Evolutionary conservation across 2,888 invertebrate species (phyloP).

Genomic region (Flexamia atlantica): DNA sequence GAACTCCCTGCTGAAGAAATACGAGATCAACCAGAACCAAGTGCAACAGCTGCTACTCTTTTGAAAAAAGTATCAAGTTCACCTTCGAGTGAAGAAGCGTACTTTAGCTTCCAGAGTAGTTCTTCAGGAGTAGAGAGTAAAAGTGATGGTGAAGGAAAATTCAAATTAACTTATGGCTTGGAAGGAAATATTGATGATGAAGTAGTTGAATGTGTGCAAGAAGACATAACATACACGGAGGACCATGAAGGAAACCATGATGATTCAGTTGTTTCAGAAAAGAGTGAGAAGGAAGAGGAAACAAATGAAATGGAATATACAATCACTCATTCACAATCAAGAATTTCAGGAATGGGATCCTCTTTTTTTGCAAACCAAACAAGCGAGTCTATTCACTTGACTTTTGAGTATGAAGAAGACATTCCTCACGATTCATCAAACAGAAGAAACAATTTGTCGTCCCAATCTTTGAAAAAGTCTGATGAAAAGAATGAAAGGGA

Average conservation of each 20-base stretch:
- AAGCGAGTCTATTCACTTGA: neutral
- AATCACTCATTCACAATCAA: neutral
- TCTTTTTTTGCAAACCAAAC: neutral
- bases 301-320: neutral
- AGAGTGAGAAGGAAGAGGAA: neutral
- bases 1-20: neutral
- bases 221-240: neutral
- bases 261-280: neutral
- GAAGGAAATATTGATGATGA: conserved; percentile 30
- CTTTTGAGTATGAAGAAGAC: conserved; percentile 15
- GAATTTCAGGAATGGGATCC: neutral
- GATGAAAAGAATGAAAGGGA: too few species aligned
- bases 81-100: conserved; percentile 11
- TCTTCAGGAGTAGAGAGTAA: conserved; percentile 1
- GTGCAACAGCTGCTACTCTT: conserved; percentile 38
- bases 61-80: conserved; percentile 44
- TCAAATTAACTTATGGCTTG: neutral
- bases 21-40: neutral
- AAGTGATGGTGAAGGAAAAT: neutral
- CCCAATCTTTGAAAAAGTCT: neutral
- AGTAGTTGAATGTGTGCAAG: neutral
- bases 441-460: neutral
- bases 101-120: conserved; percentile 43
- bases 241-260: neutral
- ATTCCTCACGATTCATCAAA: neutral